A percentile compares a stretch with the other conserved stretches of the same genome.
Evolutionary conservation across 2,113 vertebrate genomes (phyloP).

Genomic region (cat (Felis catus)): F.catus_Fca126_mat1.0 CM031412.1:50086001-50086500

Average conservation of each 20-base stretch:
- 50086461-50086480: background rate
- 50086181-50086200: background rate
- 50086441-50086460: background rate
- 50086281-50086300: background rate
- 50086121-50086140: background rate
- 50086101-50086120: background rate
- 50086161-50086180: background rate
- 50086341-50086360: background rate
- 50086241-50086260: background rate
- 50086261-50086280: background rate
- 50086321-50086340: background rate
- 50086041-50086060: slow-evolving; percentile 67
- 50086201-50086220: background rate
- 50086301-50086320: background rate
- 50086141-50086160: background rate
- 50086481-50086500: too few relatives aligned
- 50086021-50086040: background rate
- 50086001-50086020: slow-evolving; percentile 60
- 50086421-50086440: background rate
- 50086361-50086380: background rate
- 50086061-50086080: background rate
- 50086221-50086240: background rate
- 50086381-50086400: background rate
- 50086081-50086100: background rate
- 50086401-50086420: background rate